Evolutionary conservation across 2,113 vertebrate genomes (phyloP), one percentile per base, ranked within the genome.

Genomic region (Passer montanus): DNA sequence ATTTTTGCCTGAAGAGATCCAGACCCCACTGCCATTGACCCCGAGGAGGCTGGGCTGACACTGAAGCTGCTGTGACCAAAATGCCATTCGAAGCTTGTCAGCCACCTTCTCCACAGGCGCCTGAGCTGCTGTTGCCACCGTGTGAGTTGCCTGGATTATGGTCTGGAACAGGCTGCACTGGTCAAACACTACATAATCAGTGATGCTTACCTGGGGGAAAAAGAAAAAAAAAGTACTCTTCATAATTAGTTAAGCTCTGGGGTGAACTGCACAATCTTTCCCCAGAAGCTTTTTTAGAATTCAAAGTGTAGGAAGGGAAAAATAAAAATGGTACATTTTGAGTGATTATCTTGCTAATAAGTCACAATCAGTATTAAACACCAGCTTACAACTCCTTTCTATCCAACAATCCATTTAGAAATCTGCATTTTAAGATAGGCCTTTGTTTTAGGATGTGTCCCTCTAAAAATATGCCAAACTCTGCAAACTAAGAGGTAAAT

Each of bases 131-230:
- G 98, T 98, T 77, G 99, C 99, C 76, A 99, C 98, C 0, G 98
- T 99, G 26, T 99, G 99, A 0, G 99, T 99, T 80, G 99, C 99
- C 43, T 99, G 99, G 87, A 99, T 98, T 67, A 99, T 98, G 0
- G 99, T 99, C 97, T 99, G 99, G 97, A 99, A 99, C 16, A 99
- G 87, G 94, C 99, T 99, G 95, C 98, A 98, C 97, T 99, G 99
- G 94, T 99, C 99, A 37, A 99, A 99, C 62, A 99, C 98, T 64
- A 99, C 99, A 39, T 99, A 99, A 98, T 99, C 99, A 1, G 99
- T 99, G 91, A 99, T 99, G 97, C 99, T 99, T 94, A 99, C 99
- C 99, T 99, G 94, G 18, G 27, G 5, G 2, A 5, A 18, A 21
- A 59, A 46, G n/a, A 24, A 30, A 67, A 19, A 39, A 18, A n/a